These are phyloP conservation scores for Oasisia sp. DNA, from an alignment of 2,888 invertebrate species.

Conservation along the genomic window DNA sequence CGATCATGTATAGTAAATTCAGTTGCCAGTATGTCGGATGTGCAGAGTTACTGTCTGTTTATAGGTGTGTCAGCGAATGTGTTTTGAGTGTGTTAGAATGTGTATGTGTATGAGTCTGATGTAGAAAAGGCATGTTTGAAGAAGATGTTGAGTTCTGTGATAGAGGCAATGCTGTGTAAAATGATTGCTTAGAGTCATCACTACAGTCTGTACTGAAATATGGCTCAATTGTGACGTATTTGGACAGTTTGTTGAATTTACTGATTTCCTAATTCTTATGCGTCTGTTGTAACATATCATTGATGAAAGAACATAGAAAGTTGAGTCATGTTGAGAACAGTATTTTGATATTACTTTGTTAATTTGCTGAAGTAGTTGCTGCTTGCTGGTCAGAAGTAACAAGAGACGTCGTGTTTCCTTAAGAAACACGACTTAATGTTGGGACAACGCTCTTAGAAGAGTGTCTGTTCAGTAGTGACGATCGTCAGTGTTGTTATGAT, in stretches of 20 bases:
- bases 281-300: background rate
- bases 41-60: background rate
- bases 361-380: background rate
- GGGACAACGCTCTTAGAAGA: background rate
- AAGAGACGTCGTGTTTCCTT: background rate
- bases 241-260: background rate
- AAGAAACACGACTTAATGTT: background rate
- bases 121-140: background rate
- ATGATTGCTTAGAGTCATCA: background rate
- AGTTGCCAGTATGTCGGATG: background rate
- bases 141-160: too few relatives aligned
- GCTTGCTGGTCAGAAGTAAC: slow-evolving; percentile 1
- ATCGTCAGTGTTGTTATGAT: background rate
- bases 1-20: background rate
- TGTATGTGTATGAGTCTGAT: background rate
- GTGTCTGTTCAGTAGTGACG: background rate
- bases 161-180: background rate
- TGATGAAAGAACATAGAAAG: background rate
- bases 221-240: slow-evolving; percentile 1
- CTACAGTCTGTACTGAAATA: background rate
- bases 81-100: background rate
- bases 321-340: background rate
- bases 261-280: background rate
- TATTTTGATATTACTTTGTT: background rate
- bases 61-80: background rate